Percentiles rank a stretch among this genome's conserved stretches.
phyloP scores from a whole-genome alignment of 2,888 invertebrate genomes.

The Acanthoscelides obtectus region DNA sequence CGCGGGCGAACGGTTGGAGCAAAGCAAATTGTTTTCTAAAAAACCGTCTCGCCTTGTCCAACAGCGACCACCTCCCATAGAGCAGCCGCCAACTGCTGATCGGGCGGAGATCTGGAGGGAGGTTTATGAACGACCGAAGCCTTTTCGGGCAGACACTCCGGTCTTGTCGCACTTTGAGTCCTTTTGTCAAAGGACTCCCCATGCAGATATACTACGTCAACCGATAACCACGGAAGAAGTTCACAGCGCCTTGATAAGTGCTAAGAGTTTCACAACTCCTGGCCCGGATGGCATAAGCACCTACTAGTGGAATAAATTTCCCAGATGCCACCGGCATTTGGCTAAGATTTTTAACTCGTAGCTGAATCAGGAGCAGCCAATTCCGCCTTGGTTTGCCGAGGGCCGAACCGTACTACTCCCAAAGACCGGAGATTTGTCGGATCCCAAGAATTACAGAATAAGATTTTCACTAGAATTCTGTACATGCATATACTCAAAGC shows the following conservation, averaged over 20 bases:
- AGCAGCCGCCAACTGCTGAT: background rate
- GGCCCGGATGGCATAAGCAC: background rate
- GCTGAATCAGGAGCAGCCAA: background rate
- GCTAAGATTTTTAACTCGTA: background rate
- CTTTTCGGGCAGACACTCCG: background rate
- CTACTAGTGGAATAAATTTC: background rate
- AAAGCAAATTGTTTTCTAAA: background rate
- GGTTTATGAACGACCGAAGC: background rate
- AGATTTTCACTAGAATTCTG: conserved; percentile 6
- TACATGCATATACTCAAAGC: background rate
- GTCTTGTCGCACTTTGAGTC: background rate
- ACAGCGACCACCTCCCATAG: background rate
- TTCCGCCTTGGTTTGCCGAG: background rate
- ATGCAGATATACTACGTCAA: background rate
- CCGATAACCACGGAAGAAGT: background rate
- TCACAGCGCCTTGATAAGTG: background rate
- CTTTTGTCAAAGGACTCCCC: background rate
- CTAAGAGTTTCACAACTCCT: background rate
- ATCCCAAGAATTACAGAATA: conserved; percentile 7
- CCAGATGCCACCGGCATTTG: background rate
- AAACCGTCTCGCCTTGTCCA: background rate
- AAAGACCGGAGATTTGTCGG: conserved; percentile 7
- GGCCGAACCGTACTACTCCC: background rate
- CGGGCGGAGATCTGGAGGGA: background rate
- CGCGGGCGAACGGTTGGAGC: background rate